These are phyloP conservation scores for Formica aserva DNA, from an alignment of 2,888 invertebrate genomes.

Conservation along the genomic window DNA sequence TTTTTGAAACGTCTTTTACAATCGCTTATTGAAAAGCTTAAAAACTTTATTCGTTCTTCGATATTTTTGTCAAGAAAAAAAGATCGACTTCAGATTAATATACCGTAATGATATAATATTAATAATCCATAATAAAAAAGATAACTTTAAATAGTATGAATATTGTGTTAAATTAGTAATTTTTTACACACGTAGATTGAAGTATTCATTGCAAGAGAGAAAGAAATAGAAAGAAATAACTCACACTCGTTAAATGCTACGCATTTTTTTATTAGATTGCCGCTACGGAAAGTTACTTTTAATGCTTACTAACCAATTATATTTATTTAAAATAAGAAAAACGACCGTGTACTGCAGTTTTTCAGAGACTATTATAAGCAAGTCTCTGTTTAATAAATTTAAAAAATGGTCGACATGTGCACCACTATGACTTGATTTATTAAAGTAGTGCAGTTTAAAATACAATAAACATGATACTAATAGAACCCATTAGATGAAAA, in stretches of 20 bases:
- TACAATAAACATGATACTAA: slow-evolving; percentile 7
- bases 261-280: not conserved
- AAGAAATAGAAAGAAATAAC: not conserved
- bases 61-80: not conserved
- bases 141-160: not conserved
- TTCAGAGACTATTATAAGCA: not conserved
- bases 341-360: not conserved
- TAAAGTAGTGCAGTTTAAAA: not conserved
- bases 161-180: slow-evolving; percentile 17
- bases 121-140: not conserved
- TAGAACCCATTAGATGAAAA: not conserved
- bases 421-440: not conserved
- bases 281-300: not conserved
- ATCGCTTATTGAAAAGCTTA: not conserved
- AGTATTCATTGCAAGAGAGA: not conserved
- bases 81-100: not conserved
- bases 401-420: not conserved
- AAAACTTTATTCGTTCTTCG: not conserved
- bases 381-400: not conserved
- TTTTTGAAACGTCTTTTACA: not conserved
- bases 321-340: slow-evolving; percentile 10
- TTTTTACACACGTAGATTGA: not conserved
- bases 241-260: not conserved
- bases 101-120: no score
- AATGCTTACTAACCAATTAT: not conserved